phyloP scores from a whole-genome alignment of 2,113 vertebrate genomes.

The Antigone vipio region DNA sequence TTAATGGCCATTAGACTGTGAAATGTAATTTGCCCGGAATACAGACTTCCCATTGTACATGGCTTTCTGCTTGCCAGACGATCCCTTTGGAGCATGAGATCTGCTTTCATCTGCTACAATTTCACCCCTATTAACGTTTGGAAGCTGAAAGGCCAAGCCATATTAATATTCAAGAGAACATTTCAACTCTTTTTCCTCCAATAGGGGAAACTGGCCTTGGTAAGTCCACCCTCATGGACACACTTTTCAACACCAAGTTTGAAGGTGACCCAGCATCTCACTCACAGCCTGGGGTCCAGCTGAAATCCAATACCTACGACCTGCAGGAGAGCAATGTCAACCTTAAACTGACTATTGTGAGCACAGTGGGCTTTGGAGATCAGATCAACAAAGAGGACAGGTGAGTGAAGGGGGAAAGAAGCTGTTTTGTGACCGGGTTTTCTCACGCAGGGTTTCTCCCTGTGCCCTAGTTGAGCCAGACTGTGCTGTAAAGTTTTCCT shows the following conservation, averaged over 20 bases:
- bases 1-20: conserved; percentile 47
- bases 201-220: conserved; percentile 95
- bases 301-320: conserved; percentile 92
- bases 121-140: conserved; percentile 44
- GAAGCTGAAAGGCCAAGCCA: neutral
- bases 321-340: conserved; percentile 95
- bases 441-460: neutral
- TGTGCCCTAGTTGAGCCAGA: neutral
- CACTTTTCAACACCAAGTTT: conserved; percentile 97
- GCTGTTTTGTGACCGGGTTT: neutral
- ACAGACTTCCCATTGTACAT: conserved; percentile 40
- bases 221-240: conserved; percentile 97
- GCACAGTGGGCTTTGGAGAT: conserved; percentile 93
- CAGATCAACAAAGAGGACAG: conserved; percentile 99
- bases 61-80: conserved; percentile 31
- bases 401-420: conserved; percentile 58
- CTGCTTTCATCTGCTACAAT: conserved; percentile 42
- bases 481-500: neutral
- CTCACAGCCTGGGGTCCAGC: conserved; percentile 91
- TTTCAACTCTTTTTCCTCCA: conserved; percentile 12
- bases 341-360: conserved; percentile 92
- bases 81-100: conserved; percentile 22
- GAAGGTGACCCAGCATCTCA: conserved; percentile 92
- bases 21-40: conserved; percentile 44
- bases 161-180: neutral